Base-by-base conservation (phyloP, 2,797 vertebrate genomes). In the Pteropus rufus region DNA sequence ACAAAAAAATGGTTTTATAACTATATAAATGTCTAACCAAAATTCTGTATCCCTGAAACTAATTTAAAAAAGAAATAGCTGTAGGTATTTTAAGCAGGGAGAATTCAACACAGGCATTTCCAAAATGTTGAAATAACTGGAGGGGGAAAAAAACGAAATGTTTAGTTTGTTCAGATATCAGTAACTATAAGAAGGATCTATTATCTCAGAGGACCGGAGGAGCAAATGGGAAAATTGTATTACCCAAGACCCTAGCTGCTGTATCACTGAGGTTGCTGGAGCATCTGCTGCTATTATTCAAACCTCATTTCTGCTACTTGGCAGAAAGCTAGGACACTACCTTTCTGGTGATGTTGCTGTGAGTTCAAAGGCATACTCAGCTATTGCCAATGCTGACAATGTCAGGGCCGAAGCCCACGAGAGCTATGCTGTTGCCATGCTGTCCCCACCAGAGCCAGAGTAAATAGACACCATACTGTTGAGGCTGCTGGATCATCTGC, bases 381-480 rank as follows among this genome's bases (percentile, higher is more conserved):
- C 34, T 8, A 0, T 8, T 19, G 11, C 10, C 46, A 14, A 64
- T 6, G 36, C 21, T 36, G 44, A 23, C 3, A 26, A 3, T 4
- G 16, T 18, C 16, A 2, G 24, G 36, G n/a, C 19, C 23, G 23
- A 34, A 44, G 8, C 3, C 84, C 54, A 29, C 3, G 19, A 9
- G 1, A 16, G 10, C 36, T 46, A 12, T 12, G n/a, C 46, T 58
- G 24, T 34, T 49, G 49, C 4, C 46, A 49, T 49, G 46, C 46
- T 49, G 46, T 49, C 49, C 15, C 15, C 49, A 49, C 15, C 49
- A 49, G 49, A 49, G 23, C 7, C 18, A 46, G 7, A 24, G 34
- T 14, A 23, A 26, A 29, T 7, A 24, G 49, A 67, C 16, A 5
- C 3, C 7, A 0, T 36, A 6, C 62, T n/a, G n/a, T 0, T 3